phyloP scores from a whole-genome alignment of 1,140 invertebrate genomes.

The Odontomachus brunneus region DNA sequence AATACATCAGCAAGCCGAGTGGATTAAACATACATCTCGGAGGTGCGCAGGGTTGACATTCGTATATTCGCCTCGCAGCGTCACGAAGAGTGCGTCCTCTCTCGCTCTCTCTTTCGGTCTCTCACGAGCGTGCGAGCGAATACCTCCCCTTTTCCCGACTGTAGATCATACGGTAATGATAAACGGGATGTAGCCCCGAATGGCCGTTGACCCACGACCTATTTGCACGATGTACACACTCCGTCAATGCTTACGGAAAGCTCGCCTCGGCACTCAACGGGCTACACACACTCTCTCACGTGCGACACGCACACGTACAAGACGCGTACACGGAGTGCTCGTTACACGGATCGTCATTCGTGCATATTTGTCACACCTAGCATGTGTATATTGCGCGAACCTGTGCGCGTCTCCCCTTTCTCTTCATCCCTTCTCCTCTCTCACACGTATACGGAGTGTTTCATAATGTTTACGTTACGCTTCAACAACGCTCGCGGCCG shows the following conservation, averaged over 20 bases:
- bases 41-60: constrained; percentile 22
- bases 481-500: not conserved
- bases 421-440: not conserved
- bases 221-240: constrained; percentile 61
- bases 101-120: not conserved
- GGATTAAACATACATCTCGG: constrained; percentile 22
- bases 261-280: constrained; percentile 47
- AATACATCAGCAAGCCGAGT: constrained; percentile 9
- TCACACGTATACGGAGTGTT: constrained; percentile 42
- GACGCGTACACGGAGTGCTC: constrained; percentile 26
- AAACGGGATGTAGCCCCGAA: constrained; percentile 62
- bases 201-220: constrained; percentile 64
- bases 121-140: constrained; percentile 26
- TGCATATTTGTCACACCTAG: constrained; percentile 58
- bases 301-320: not conserved
- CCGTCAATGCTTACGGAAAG: constrained; percentile 62
- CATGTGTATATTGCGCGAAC: constrained; percentile 51
- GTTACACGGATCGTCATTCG: constrained; percentile 50
- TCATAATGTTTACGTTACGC: constrained; percentile 33
- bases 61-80: constrained; percentile 32
- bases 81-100: constrained; percentile 19
- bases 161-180: constrained; percentile 63
- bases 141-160: constrained; percentile 56
- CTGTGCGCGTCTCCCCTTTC: not conserved
- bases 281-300: not conserved